These are phyloP conservation scores for Sarcophaga variegata DNA, from an alignment of 2,888 invertebrate genomes.

Conservation along the genomic window DNA sequence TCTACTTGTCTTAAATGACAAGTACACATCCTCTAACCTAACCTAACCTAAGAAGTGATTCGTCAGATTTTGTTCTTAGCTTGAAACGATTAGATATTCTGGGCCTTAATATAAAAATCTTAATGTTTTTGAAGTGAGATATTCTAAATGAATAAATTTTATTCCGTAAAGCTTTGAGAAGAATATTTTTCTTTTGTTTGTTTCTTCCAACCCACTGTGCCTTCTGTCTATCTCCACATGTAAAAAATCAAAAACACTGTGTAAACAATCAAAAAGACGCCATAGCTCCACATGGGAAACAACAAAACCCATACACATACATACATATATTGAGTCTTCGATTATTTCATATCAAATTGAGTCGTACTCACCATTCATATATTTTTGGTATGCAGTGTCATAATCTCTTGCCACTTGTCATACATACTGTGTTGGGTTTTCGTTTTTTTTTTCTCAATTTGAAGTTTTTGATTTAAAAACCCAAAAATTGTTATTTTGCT, in stretches of 20 bases:
- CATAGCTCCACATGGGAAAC: constrained; percentile 27
- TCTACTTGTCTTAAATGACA: too few species aligned
- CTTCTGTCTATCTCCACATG: background rate
- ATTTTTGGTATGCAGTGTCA: constrained; percentile 30
- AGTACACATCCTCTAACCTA: too few species aligned
- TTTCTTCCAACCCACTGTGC: constrained; percentile 16
- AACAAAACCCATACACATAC: constrained; percentile 4
- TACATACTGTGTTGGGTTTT: constrained; percentile 25
- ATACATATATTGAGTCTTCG: constrained; percentile 14
- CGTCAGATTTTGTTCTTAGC: too few species aligned
- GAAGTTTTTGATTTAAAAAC: background rate
- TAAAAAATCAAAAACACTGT: background rate
- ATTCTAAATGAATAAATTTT: too few species aligned
- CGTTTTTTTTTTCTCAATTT: constrained; percentile 23
- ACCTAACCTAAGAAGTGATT: too few species aligned
- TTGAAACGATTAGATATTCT: too few species aligned
- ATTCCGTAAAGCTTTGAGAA: too few species aligned
- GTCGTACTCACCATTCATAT: constrained; percentile 9
- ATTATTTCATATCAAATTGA: constrained; percentile 4
- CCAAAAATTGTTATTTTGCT: background rate
- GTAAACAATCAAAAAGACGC: constrained; percentile 42
- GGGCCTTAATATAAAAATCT: too few species aligned
- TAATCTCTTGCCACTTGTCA: constrained; percentile 58
- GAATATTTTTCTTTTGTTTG: too few species aligned
- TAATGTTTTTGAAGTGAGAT: too few species aligned